Evolutionary conservation across 2,888 invertebrate species (phyloP), one percentile per base, ranked within the genome.

Genomic region (Lasius platythorax): DNA sequence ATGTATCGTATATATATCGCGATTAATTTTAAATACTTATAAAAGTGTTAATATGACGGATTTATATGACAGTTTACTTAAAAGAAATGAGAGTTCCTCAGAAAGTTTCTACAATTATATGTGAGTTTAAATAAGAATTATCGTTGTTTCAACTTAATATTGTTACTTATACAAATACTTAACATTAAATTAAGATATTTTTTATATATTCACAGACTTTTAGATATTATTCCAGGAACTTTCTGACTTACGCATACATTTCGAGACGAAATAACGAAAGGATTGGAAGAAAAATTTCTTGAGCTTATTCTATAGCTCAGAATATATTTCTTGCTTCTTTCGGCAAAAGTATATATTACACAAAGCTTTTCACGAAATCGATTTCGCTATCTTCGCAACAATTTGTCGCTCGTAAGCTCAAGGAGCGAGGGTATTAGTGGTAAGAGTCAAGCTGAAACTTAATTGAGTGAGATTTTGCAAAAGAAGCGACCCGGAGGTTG

Each of bases 401-500:
- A 66, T 85, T 85, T 84, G 85, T 84, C 85, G 76, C n/a, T 50
- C 28, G 58, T 46, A 43, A 63, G 72, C 37, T 61, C 46, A n/a
- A 63, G 15, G 12, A 50, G 61, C 75, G 30, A 23, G 56, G 18
- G 23, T 40, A 53, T 50, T 37, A 73, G 46, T 30, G 72, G 56
- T 82, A 72, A 82, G 58, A 67, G 56, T 74, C 82, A 82, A 70
- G 82, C 66, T 86, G 90, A 88, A 90, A 88, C 89, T 90, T 90
- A 90, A 90, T 90, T 90, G 90, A 90, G 88, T 83, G 85, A 88
- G 89, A 90, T 90, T 90, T 90, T 86, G 89, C 84, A 87, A 90
- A 89, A 90, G 89, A 90, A 89, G 88, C 86, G 82, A 86, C 86
- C 74, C 86, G 91, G 89, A 92, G 91, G 91, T 92, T 92, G 93